These are phyloP conservation scores for Staurois parvus DNA, from an alignment of 2,797 vertebrate species.

Conservation along the genomic window DNA sequence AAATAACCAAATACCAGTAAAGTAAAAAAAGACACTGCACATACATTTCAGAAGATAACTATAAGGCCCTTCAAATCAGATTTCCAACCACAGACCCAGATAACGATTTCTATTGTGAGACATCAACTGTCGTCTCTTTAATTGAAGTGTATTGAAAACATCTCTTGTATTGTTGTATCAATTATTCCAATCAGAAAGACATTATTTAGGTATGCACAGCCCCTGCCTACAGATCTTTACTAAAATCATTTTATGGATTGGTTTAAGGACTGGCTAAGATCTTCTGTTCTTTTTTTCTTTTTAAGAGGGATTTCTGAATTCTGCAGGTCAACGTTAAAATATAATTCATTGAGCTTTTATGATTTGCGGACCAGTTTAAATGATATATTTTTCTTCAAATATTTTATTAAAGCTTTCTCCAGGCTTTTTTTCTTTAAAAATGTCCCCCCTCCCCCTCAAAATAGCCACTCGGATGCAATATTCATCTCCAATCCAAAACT, in stretches of 20 bases:
- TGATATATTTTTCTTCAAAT: background rate
- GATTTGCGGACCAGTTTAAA: background rate
- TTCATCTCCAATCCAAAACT: too few species aligned
- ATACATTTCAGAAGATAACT: background rate
- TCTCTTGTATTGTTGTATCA: constrained; percentile 55
- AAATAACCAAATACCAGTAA: background rate
- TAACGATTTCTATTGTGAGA: constrained; percentile 34
- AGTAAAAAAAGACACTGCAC: background rate
- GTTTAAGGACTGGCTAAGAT: background rate
- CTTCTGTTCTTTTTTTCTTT: background rate
- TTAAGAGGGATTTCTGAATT: background rate
- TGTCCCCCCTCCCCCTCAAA: too few species aligned
- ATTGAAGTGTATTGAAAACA: constrained; percentile 54
- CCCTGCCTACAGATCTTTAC: constrained; percentile 35
- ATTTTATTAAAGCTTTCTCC: background rate
- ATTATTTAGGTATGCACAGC: constrained; percentile 36
- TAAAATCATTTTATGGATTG: constrained; percentile 43
- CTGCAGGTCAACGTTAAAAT: background rate
- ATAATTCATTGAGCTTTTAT: background rate
- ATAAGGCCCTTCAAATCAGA: background rate
- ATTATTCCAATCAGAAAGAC: constrained; percentile 53
- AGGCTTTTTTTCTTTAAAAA: too few species aligned
- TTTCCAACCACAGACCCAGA: background rate
- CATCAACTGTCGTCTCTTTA: constrained; percentile 39
- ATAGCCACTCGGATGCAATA: too few species aligned